Evolutionary conservation across 2,113 vertebrate genomes (phyloP), one percentile per base, ranked within the genome.

Genomic region (Gambusia affinis): DNA sequence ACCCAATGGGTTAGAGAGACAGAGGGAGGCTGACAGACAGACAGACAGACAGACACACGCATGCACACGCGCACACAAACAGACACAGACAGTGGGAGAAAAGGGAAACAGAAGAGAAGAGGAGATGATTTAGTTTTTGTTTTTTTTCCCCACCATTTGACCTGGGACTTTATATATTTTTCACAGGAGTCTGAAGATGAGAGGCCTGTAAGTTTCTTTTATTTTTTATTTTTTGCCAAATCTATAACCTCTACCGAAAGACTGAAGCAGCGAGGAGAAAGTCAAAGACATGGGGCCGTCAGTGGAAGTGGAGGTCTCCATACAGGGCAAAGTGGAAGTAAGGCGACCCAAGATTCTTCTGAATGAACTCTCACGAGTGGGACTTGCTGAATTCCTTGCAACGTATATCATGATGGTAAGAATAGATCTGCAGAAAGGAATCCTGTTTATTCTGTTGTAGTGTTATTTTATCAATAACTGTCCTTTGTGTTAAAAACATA

Each of bases 361-460:
- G 19, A 90, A 82, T 70, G 78, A 92, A 73, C 8, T 81, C 33
- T 61, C 94, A 51, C 93, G 95, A 2, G 92, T 96, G 44, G 95
- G 91, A 79, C 81, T 97, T 44, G 95, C 94, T 0, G 96, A 97
- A 89, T 65, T 83, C 8, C 79, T 96, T 27, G 91, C 93, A 85
- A 96, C 94, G 0, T 97, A 93, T 72, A 78, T 96, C 67, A 94
- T 97, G 95, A 97, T 97, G 96, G 96, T 97, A 91, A 91, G 93
- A 80, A 57, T 79, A 65, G 47, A 24, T 42, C 0, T 8, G 2
- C 7, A 14, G 4, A 22, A n/a, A 39, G 14, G 2, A 7, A 67
- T 47, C 22, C 27, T 69, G 44, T 54, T 10, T 28, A 6, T 65
- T 22, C 17, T 64, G 22, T 29, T 60, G 35, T 3, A 62, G 8